Percentiles rank a stretch among this genome's conserved stretches.
Conservation (phyloP, 2,113 vertebrate species). For the Nesogale talazaci region DNA sequence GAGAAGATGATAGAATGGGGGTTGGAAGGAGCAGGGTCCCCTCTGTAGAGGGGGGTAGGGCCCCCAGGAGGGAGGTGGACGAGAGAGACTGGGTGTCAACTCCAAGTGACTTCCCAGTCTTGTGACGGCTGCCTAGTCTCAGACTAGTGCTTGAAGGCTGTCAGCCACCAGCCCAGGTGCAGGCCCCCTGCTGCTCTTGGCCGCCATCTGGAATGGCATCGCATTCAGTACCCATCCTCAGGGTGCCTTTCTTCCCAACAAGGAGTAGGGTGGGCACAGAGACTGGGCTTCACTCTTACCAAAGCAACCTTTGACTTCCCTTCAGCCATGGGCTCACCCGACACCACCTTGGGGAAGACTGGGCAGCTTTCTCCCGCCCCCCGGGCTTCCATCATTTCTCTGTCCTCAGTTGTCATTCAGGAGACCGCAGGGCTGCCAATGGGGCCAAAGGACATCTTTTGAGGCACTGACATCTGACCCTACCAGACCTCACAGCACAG, state of each 20-base stretch:
- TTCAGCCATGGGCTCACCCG: conserved; percentile 52
- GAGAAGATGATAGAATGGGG: too few species aligned
- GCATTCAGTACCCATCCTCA: neutral
- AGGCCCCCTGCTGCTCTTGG: neutral
- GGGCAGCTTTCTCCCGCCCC: conserved; percentile 68
- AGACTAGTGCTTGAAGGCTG: neutral
- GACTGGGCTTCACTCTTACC: conserved; percentile 51
- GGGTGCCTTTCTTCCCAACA: too few species aligned
- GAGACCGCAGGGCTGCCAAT: neutral
- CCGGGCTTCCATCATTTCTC: conserved; percentile 55
- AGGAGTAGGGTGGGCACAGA: neutral
- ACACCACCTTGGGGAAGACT: conserved; percentile 20
- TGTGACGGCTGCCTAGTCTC: neutral
- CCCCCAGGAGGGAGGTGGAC: neutral
- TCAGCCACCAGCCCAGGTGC: neutral
- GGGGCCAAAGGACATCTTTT: conserved; percentile 56
- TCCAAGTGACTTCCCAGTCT: neutral
- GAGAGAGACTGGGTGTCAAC: neutral
- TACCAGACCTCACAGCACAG: neutral
- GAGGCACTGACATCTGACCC: conserved; percentile 40
- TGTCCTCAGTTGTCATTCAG: conserved; percentile 66
- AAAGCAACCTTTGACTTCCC: conserved; percentile 37
- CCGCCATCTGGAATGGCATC: neutral
- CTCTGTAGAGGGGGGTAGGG: neutral
- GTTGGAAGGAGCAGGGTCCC: neutral